These are phyloP conservation scores for Macrophya alboannulata DNA, from an alignment of 2,888 invertebrate species.

Conservation along the genomic window DNA sequence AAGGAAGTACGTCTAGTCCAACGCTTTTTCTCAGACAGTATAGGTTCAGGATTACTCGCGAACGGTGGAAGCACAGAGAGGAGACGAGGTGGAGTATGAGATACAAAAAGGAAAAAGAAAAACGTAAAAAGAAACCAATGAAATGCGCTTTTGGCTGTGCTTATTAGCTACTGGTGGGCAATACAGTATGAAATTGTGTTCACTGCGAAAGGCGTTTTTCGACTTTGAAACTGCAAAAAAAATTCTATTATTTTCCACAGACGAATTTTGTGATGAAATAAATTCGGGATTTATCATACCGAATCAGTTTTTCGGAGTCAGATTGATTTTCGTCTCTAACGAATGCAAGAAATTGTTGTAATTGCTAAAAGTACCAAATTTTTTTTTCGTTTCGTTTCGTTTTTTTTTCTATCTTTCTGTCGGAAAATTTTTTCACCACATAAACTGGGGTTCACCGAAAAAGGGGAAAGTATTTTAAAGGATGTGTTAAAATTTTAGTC, in stretches of 20 bases:
- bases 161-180: background rate
- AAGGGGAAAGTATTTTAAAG: background rate
- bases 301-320: too few species aligned
- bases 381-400: too few species aligned
- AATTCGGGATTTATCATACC: too few species aligned
- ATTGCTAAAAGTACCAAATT: background rate
- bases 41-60: background rate
- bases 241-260: background rate
- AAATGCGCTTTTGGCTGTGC: conserved; percentile 8
- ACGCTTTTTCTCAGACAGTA: background rate
- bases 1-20: background rate
- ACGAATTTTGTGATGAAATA: background rate
- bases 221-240: background rate
- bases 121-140: background rate
- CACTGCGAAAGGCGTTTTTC: background rate
- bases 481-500: background rate
- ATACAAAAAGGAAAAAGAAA: background rate
- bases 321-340: too few species aligned
- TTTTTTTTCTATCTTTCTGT: too few species aligned
- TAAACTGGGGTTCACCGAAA: background rate
- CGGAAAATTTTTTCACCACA: background rate
- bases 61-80: background rate
- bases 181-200: background rate
- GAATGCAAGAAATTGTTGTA: too few species aligned
- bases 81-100: background rate